A percentile compares a stretch with the other conserved stretches of the same genome.
Conservation (phyloP, 2,888 invertebrate genomes). For the Cryptocephalus moraei region DNA sequence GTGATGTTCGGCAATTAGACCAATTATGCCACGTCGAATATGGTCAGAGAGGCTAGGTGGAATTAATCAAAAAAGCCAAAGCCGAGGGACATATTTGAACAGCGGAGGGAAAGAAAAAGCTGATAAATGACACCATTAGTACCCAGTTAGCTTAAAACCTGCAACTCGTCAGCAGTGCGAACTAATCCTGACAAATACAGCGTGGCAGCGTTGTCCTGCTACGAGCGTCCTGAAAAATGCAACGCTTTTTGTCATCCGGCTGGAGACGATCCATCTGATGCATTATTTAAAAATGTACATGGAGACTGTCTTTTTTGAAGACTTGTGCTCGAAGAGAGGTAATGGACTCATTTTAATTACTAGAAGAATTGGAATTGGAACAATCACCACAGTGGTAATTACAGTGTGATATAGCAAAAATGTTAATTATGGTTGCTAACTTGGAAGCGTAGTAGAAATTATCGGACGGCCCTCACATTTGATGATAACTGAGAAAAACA, state of each 20-base stretch:
- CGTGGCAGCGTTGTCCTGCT: slow-evolving; percentile 14
- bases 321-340: too few relatives aligned
- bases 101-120: slow-evolving; percentile 24
- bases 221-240: slow-evolving; percentile 17
- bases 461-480: too few relatives aligned
- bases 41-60: slow-evolving; percentile 13
- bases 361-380: too few relatives aligned
- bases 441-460: too few relatives aligned
- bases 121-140: slow-evolving; percentile 33
- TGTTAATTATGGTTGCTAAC: too few relatives aligned
- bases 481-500: too few relatives aligned
- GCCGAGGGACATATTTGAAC: slow-evolving; percentile 25
- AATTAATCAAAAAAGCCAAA: slow-evolving; percentile 20
- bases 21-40: slow-evolving; percentile 9
- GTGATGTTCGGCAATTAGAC: slow-evolving; percentile 5
- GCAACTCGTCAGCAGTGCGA: slow-evolving; percentile 19
- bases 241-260: slow-evolving; percentile 10
- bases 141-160: slow-evolving; percentile 31
- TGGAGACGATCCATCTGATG: neutral
- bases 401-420: too few relatives aligned
- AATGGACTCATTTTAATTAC: too few relatives aligned
- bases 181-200: slow-evolving; percentile 28
- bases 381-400: too few relatives aligned
- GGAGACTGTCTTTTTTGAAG: too few relatives aligned
- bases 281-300: too few relatives aligned